Evolutionary conservation across 2,888 invertebrate genomes (phyloP).

Genomic region (Zhuqinia jingwanae): DNA sequence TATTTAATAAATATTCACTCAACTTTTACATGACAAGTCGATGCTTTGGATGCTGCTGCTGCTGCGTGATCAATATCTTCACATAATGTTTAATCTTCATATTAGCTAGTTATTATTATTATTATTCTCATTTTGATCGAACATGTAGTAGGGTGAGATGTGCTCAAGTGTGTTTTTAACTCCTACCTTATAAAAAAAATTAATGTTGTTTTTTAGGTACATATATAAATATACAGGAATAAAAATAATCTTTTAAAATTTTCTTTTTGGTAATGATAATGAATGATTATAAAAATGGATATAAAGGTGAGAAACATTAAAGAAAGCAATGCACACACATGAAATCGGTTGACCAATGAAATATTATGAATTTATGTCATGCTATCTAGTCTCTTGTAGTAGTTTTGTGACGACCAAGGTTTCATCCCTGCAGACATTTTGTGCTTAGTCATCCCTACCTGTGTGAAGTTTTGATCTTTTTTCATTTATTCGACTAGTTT

Average conservation of each 20-base stretch:
- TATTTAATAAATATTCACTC: conserved; percentile 39
- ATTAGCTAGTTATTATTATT: conserved; percentile 3
- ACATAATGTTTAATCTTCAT: not conserved
- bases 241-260: not conserved
- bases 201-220: too few relatives aligned
- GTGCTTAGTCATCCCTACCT: too few relatives aligned
- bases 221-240: not conserved
- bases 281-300: not conserved
- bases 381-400: not conserved
- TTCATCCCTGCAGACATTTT: conserved; percentile 28
- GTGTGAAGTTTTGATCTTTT: not conserved
- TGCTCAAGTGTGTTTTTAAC: conserved; percentile 3
- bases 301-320: conserved; percentile 35
- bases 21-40: conserved; percentile 34
- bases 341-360: conserved; percentile 8
- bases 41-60: not conserved
- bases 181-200: too few relatives aligned
- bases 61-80: not conserved
- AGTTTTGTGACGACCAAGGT: conserved; percentile 31
- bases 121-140: not conserved
- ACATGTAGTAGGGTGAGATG: not conserved
- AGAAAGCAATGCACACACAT: conserved; percentile 21
- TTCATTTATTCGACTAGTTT: too few relatives aligned
- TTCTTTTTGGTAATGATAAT: not conserved
- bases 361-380: conserved; percentile 30